phyloP scores from a whole-genome alignment of 1,140 invertebrate species.

The Tigriopus japonicus region DNA sequence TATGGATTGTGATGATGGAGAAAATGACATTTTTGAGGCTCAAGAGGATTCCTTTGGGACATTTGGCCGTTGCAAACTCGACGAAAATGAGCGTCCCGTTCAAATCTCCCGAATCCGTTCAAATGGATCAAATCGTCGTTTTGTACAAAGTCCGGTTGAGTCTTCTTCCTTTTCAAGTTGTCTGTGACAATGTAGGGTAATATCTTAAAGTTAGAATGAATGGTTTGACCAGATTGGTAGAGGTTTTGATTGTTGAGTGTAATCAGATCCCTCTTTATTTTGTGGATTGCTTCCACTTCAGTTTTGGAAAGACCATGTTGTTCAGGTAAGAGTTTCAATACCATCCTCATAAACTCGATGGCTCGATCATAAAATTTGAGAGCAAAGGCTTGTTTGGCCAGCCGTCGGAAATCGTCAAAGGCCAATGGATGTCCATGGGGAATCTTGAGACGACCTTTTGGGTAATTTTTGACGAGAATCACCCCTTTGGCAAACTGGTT shows the following conservation, averaged over 20 bases:
- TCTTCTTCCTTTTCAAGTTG: neutral
- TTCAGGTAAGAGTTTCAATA: neutral
- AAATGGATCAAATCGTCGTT: neutral
- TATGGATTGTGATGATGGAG: slow-evolving; percentile 13
- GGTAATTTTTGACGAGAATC: neutral
- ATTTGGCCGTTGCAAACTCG: neutral
- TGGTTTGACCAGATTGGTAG: neutral
- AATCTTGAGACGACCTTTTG: neutral
- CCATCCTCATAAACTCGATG: neutral
- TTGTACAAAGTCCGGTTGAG: neutral
- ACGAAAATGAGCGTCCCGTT: neutral
- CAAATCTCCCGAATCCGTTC: neutral
- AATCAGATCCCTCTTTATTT: neutral
- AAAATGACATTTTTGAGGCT: slow-evolving; percentile 2
- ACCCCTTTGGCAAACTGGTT: too few species aligned
- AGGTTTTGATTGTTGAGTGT: neutral
- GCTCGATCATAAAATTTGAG: neutral
- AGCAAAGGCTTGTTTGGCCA: neutral
- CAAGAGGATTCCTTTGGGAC: neutral
- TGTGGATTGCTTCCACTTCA: neutral
- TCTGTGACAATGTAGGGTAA: neutral
- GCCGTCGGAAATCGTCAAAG: neutral
- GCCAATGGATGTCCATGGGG: neutral
- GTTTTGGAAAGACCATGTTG: neutral
- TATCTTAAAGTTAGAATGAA: neutral